Conservation (phyloP, 2,797 vertebrate genomes). For the Pyrocephalus nanus region DNA sequence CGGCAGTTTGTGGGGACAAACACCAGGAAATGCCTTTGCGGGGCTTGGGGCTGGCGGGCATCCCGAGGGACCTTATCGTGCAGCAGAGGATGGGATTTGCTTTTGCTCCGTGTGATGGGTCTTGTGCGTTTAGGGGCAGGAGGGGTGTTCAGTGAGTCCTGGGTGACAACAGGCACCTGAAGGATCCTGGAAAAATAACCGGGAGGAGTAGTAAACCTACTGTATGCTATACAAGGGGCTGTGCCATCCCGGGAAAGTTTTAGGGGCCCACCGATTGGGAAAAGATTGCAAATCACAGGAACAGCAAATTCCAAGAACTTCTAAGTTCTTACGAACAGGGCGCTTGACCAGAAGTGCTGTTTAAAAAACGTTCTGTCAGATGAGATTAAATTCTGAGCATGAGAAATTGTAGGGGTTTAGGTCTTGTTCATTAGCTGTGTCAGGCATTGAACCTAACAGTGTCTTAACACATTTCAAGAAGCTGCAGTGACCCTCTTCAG, state of each 20-base stretch:
- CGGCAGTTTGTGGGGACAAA: neutral
- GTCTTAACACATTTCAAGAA: neutral
- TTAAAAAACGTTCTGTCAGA: neutral
- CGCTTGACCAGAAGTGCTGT: neutral
- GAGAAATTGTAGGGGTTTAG: neutral
- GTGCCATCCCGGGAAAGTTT: neutral
- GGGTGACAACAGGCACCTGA: neutral
- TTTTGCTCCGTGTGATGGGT: neutral
- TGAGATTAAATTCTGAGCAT: neutral
- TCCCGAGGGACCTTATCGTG: neutral
- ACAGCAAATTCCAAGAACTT: neutral
- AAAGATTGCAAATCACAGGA: neutral
- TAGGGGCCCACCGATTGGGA: neutral
- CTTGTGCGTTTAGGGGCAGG: rapidly evolving
- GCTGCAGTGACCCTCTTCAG: neutral
- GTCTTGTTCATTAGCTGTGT: rapidly evolving
- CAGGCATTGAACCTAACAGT: neutral
- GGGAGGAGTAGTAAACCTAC: neutral
- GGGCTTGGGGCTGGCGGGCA: neutral
- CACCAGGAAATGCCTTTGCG: neutral
- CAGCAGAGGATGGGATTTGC: neutral
- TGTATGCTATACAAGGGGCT: rapidly evolving
- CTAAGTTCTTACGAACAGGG: neutral
- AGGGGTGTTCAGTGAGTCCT: neutral
- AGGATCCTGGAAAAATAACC: neutral